Base-by-base conservation (phyloP, 2,113 vertebrate genomes). In the Arizona elegans region DNA sequence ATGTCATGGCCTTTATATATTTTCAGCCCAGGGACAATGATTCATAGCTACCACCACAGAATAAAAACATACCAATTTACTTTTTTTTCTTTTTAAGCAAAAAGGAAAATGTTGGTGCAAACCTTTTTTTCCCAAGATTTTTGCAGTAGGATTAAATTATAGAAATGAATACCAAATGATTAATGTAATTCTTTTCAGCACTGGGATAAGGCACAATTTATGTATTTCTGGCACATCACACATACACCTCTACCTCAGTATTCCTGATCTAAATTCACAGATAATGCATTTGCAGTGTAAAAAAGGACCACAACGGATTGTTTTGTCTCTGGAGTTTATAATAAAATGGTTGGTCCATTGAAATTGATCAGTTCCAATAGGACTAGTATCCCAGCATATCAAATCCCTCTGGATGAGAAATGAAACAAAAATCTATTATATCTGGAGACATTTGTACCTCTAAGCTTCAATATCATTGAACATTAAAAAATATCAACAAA, bases 1-100 rank as follows among this genome's bases (percentile, higher is more conserved):
- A 90, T 93, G 88, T 90, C 56, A 53, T 90, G 88, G 88, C 88
- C 92, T 93, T 93, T 93, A 43, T 56, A 86, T 52, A 56, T 90
- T 86, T 88, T 90, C 75, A 90, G 88, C 88, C 55, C 59, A 81
- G 88, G 86, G 92, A 90, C 43, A 89, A 21, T 93, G 92, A 93
- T 93, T 93, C 70, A 93, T 93, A 86, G 88, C 29, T 53, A 85
- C 55, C 12, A 47, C 88, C 47, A 8, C 43, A 86, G 55, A 86
- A 90, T 62, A 33, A 90, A n/a, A 90, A 53, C 9, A 56, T 65
- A 3, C 5, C 43, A 59, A 75, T 92, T 81, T 81, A 81, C 62
- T 89, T 23, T 23, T 8, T 43, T 50, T 62, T 59, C 75, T 43
- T 55, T 81, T 15, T 23, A 15, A 50, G 10, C 3, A 9, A 26